Evolutionary conservation across 2,113 vertebrate genomes (phyloP).

Genomic region (Podarcis muralis): DNA sequence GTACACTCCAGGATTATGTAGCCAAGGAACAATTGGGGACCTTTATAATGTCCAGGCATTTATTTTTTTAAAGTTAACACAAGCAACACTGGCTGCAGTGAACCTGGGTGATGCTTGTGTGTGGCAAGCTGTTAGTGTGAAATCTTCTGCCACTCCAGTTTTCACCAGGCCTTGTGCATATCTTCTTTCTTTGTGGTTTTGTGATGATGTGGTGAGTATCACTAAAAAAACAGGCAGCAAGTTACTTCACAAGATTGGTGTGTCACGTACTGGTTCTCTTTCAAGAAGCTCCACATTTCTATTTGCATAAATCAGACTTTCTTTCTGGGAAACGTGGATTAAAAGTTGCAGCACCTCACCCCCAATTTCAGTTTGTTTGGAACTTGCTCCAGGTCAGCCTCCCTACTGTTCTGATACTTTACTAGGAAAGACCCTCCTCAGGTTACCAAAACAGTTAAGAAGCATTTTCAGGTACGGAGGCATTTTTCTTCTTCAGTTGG

Average conservation of each 20-base stretch:
- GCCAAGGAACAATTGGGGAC: conserved; percentile 61
- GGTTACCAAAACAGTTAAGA: neutral
- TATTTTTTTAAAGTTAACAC: conserved; percentile 39
- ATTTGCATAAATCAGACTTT: neutral
- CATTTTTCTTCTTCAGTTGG: neutral
- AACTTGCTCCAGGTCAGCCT: conserved; percentile 28
- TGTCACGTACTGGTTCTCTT: neutral
- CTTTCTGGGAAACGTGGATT: conserved; percentile 56
- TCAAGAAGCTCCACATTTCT: neutral
- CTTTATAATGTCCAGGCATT: conserved; percentile 57
- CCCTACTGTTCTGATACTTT: conserved; percentile 45
- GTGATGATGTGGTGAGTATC: neutral
- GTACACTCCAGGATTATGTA: conserved; percentile 7
- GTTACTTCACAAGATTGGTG: neutral
- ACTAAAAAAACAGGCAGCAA: neutral
- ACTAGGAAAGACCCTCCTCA: neutral
- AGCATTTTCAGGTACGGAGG: neutral
- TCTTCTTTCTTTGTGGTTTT: neutral
- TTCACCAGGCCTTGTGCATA: neutral
- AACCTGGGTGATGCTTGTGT: too few relatives aligned
- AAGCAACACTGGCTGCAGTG: neutral
- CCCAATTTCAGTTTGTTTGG: neutral
- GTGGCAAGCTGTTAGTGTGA: neutral
- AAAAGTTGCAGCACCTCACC: conserved; percentile 46
- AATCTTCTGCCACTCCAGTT: neutral